phyloP scores from a whole-genome alignment of 2,797 vertebrate genomes.

The Apogon talboti region DNA sequence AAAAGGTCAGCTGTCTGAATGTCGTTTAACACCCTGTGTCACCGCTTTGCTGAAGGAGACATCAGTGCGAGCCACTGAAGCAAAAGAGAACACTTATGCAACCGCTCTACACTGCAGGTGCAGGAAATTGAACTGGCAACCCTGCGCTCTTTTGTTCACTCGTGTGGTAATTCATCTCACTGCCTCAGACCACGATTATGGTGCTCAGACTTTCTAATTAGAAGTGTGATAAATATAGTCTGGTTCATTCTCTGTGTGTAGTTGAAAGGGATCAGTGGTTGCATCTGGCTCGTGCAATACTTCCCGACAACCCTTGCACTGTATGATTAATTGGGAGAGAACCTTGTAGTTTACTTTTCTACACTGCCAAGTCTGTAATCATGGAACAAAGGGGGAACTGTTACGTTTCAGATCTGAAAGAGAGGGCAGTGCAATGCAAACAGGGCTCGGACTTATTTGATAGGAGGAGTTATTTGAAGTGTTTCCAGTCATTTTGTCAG shows the following conservation, averaged over 20 bases:
- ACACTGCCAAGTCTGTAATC: constrained; percentile 25
- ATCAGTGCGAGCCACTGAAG: constrained; percentile 2
- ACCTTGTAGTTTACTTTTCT: constrained; percentile 31
- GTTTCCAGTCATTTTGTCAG: not conserved
- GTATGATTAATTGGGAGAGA: constrained; percentile 27
- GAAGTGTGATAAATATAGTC: constrained; percentile 37
- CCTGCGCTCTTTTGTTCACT: constrained; percentile 8
- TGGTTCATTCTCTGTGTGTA: constrained; percentile 5
- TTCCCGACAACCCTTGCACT: constrained; percentile 1
- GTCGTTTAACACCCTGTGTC: not conserved
- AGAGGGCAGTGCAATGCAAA: not conserved
- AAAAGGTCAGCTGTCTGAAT: not conserved
- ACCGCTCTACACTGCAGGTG: constrained; percentile 14
- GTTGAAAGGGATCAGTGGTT: constrained; percentile 13
- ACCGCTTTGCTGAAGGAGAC: constrained; percentile 1
- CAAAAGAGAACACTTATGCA: constrained; percentile 8
- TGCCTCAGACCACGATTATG: constrained; percentile 18
- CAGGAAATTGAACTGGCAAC: constrained; percentile 18
- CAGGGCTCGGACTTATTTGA: not conserved
- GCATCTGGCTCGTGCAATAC: not conserved
- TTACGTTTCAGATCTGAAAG: constrained; percentile 9
- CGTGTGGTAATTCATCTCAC: not conserved
- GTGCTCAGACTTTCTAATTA: constrained; percentile 40
- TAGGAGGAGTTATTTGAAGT: not conserved
- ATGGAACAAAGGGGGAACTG: constrained; percentile 21